Evolutionary conservation across 2,888 invertebrate species (phyloP).

Genomic region (Chironomus tentans): DNA sequence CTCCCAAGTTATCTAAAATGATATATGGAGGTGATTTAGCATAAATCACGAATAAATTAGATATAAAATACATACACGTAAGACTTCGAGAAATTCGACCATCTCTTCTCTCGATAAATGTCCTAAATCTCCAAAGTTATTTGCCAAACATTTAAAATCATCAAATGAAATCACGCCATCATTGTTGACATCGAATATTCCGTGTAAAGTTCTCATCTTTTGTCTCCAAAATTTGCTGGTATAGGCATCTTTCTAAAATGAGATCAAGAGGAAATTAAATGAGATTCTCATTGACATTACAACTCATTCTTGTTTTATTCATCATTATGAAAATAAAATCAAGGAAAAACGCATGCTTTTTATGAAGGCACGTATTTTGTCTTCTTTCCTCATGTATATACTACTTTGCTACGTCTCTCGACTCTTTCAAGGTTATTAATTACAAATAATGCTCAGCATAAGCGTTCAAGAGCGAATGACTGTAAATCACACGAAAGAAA

Average conservation of each 20-base stretch:
- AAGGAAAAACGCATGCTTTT: no score
- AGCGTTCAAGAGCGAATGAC: not conserved
- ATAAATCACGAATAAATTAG: no score
- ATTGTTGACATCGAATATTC: slow-evolving; percentile 73
- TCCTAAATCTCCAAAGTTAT: slow-evolving; percentile 66
- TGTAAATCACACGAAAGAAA: not conserved
- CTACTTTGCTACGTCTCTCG: not conserved
- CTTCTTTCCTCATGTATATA: no score
- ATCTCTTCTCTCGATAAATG: slow-evolving; percentile 58
- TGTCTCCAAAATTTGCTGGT: slow-evolving; percentile 63
- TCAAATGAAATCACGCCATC: slow-evolving; percentile 77
- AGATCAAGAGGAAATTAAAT: not conserved
- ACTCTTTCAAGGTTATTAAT: not conserved
- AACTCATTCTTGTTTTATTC: no score
- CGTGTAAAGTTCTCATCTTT: slow-evolving; percentile 78
- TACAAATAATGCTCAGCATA: not conserved
- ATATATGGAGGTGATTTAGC: not conserved
- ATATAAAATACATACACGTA: slow-evolving; percentile 48
- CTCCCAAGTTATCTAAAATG: slow-evolving; percentile 61
- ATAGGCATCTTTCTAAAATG: slow-evolving; percentile 14
- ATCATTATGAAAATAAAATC: no score
- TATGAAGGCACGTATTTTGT: no score
- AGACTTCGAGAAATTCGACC: slow-evolving; percentile 58
- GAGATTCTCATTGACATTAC: not conserved
- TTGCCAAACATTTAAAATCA: slow-evolving; percentile 64